Evolutionary conservation across 2,113 vertebrate genomes (phyloP), one percentile per base, ranked within the genome.

Genomic region (Syngnathus scovelli): DNA sequence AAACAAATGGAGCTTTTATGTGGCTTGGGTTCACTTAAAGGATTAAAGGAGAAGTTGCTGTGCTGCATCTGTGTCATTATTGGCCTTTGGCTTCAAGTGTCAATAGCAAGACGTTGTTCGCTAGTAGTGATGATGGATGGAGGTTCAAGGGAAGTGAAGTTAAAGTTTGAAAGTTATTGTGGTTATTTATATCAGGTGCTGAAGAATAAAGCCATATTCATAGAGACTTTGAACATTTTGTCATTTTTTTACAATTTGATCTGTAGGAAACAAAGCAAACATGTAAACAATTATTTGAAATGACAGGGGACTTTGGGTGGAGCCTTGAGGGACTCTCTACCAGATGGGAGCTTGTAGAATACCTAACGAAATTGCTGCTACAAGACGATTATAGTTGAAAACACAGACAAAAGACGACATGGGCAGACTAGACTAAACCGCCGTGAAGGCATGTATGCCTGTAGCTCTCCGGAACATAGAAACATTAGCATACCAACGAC

Each of bases 11-110:
- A 67, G 21, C 55, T 61, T 77, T 77, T 44, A 69, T 75, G 78
- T 81, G 81, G 81, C 68, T 72, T 76, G 21, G 23, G 39, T 33
- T 73, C 61, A 86, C 83, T 79, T 70, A 78, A 78, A 78, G 58
- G 78, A 80, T 37, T 44, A 62, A 63, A 66, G 52, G 71, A 67
- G 21, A 46, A 64, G 55, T 64, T 67, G 69, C 44, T 75, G 79
- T 78, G 18, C 18, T 6, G 7, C 18, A 71, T 79, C 74, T 73
- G 46, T 74, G 77, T 76, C 48, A 76, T 19, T 36, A 78, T 61
- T 64, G 39, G 15, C 73, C 72, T 39, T 64, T 55, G 58, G 36
- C 16, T 60, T 61, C 21, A 43, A 69, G 49, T 61, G 46, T 66
- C 58, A 61, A 19, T 41, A 36, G 72, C 51, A 71, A 43, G 41